Conservation (phyloP, 2,797 vertebrate species). For the Menidia menidia region DNA sequence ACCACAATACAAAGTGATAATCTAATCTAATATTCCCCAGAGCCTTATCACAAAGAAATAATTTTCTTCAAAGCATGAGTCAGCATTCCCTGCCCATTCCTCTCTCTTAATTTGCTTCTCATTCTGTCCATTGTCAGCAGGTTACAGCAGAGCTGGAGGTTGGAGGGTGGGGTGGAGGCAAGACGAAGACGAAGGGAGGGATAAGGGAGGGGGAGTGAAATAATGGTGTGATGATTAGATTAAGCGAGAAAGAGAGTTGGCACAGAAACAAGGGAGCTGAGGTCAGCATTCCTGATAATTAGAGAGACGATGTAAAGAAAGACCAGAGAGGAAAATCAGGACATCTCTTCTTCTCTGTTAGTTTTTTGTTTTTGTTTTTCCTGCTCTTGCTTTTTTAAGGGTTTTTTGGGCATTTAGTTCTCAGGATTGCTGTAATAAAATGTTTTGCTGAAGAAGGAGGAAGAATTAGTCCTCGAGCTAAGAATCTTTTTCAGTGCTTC, state of each 20-base stretch:
- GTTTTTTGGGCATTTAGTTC: background rate
- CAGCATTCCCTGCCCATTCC: conserved; percentile 49
- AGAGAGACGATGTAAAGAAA: conserved; percentile 56
- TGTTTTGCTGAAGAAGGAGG: background rate
- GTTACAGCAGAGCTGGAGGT: conserved; percentile 35
- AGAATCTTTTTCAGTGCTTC: background rate
- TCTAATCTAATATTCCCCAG: conserved; percentile 70
- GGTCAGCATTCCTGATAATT: conserved; percentile 81
- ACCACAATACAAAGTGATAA: conserved; percentile 57
- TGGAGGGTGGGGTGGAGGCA: conserved; percentile 15
- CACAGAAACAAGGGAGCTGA: conserved; percentile 72
- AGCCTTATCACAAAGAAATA: conserved; percentile 66
- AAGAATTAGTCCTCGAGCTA: background rate
- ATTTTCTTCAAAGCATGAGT: conserved; percentile 60
- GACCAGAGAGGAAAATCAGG: conserved; percentile 39
- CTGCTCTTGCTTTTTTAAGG: background rate
- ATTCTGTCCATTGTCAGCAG: conserved; percentile 55
- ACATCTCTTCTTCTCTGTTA: background rate
- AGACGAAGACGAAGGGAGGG: conserved; percentile 29
- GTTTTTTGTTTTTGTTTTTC: background rate
- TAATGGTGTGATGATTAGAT: conserved; percentile 75
- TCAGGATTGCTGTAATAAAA: background rate
- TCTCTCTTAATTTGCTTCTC: conserved; percentile 60
- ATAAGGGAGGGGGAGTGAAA: conserved; percentile 57
- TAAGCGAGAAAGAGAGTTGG: conserved; percentile 76